phyloP scores from a whole-genome alignment of 2,888 invertebrate species.

The Trachelus tabidus region DNA sequence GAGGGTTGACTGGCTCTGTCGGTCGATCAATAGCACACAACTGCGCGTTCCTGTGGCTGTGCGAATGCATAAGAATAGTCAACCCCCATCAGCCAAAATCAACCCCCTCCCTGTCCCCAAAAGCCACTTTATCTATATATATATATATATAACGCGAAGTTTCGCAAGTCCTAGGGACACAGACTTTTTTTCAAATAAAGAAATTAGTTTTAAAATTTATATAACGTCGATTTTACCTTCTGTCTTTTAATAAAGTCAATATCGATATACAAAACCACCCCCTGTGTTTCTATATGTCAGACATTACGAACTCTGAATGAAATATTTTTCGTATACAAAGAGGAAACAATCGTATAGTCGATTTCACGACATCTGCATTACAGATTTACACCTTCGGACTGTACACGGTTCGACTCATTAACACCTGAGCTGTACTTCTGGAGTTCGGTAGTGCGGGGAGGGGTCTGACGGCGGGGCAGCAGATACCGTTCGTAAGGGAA shows the following conservation, averaged over 20 bases:
- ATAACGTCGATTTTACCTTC: no score
- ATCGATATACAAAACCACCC: no score
- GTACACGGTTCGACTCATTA: not conserved
- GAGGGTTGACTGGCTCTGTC: constrained; percentile 60
- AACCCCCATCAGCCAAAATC: constrained; percentile 49
- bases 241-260: no score
- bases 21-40: constrained; percentile 61
- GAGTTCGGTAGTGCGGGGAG: no score
- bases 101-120: constrained; percentile 55
- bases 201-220: no score
- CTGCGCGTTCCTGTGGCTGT: constrained; percentile 45
- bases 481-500: not conserved
- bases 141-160: constrained; percentile 5
- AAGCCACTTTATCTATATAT: constrained; percentile 61
- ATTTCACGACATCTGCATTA: no score
- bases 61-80: constrained; percentile 58
- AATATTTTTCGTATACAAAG: no score
- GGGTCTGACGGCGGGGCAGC: no score
- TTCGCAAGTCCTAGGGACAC: not conserved
- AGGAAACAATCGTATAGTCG: no score
- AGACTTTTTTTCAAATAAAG: not conserved
- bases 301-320: no score
- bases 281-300: no score
- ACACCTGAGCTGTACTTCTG: not conserved
- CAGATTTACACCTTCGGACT: not conserved